Evolutionary conservation across 2,797 vertebrate species (phyloP).

Genomic region (Syndactyla subalaris): DNA sequence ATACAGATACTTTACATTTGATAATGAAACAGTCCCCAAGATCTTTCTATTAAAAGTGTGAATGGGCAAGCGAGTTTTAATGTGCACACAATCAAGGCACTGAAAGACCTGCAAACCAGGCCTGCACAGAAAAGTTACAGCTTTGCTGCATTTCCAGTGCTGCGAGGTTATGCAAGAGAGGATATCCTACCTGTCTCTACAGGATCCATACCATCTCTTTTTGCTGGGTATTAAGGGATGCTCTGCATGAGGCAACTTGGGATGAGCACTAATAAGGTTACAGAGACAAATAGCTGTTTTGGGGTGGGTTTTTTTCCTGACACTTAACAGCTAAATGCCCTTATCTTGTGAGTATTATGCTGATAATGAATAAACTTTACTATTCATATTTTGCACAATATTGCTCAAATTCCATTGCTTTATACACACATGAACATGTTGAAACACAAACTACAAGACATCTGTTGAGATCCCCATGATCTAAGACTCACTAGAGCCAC

Average conservation of each 20-base stretch:
- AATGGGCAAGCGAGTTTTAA: neutral
- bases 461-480: neutral
- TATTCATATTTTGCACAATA: neutral
- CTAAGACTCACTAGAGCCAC: neutral
- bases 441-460: accelerated
- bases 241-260: neutral
- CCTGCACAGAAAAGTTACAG: neutral
- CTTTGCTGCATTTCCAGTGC: neutral
- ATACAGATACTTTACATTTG: neutral
- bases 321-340: neutral
- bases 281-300: neutral
- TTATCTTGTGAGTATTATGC: neutral
- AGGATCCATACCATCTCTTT: neutral
- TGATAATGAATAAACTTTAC: neutral
- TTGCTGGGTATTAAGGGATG: neutral
- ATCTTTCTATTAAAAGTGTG: neutral
- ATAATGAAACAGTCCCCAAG: neutral
- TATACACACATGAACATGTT: neutral
- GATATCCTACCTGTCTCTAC: neutral
- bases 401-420: neutral
- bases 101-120: neutral
- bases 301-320: neutral
- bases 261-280: neutral
- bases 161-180: neutral
- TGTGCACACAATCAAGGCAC: neutral